These are phyloP conservation scores for Oreochromis tanganicae DNA, from an alignment of 2,113 vertebrate genomes.

Conservation along the genomic window DNA sequence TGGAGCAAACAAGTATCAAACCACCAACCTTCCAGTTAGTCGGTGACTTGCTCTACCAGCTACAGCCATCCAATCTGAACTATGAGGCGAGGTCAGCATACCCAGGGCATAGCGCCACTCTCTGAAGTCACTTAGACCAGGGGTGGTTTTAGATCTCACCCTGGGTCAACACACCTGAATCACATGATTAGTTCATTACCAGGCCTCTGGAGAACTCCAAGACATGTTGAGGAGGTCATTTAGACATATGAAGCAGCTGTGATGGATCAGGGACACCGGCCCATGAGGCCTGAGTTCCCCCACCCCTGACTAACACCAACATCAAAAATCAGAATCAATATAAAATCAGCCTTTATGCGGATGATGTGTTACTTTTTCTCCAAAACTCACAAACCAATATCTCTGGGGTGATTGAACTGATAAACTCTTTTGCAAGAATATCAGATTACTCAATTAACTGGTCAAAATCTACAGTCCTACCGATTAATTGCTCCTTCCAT, in stretches of 20 bases:
- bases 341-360: no score
- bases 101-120: fast-evolving
- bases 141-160: not conserved
- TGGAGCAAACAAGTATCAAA: not conserved
- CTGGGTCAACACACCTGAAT: not conserved
- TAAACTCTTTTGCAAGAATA: no score
- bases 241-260: not conserved
- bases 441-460: no score
- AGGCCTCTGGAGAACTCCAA: fast-evolving
- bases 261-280: fast-evolving
- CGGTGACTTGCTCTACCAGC: not conserved
- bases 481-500: no score
- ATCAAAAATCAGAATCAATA: not conserved
- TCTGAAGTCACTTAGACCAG: not conserved
- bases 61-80: not conserved
- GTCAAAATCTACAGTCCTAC: no score
- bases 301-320: not conserved
- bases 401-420: no score
- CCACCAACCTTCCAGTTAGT: not conserved
- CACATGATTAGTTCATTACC: not conserved
- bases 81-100: not conserved
- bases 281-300: not conserved
- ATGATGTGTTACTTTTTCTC: no score
- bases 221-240: not conserved
- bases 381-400: no score